phyloP scores from a whole-genome alignment of 2,888 invertebrate species.

The Drosophila limbata region DNA sequence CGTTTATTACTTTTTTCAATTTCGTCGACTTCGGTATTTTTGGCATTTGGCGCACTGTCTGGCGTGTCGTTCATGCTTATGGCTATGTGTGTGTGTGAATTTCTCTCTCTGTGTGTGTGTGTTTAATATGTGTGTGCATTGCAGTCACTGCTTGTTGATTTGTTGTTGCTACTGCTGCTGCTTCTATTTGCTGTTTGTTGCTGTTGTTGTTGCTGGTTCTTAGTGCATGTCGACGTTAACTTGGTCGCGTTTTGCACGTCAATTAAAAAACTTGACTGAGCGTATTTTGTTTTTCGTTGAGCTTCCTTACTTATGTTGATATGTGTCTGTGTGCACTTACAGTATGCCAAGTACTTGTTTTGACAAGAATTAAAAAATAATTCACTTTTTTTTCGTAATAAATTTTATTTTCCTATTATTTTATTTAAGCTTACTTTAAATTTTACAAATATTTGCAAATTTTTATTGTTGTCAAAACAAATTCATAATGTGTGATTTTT shows the following conservation, averaged over 20 bases:
- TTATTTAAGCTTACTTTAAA: no score
- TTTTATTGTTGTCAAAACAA: no score
- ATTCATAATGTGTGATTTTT: no score
- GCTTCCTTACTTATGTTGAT: constrained; percentile 5
- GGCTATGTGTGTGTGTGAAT: constrained; percentile 27
- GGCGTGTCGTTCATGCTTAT: constrained; percentile 18
- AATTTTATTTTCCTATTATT: no score
- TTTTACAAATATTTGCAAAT: no score
- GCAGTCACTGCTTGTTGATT: constrained; percentile 66
- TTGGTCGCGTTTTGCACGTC: constrained; percentile 62
- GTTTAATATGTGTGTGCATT: constrained; percentile 35
- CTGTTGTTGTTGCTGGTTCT: constrained; percentile 19
- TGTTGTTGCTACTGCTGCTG: constrained; percentile 63
- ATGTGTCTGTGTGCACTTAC: not conserved
- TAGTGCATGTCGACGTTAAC: constrained; percentile 32
- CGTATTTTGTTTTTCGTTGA: constrained; percentile 35
- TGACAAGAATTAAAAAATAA: no score
- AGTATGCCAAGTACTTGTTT: not conserved
- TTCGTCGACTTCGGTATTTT: constrained; percentile 66
- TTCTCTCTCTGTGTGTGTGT: constrained; percentile 29
- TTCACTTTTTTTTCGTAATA: not conserved
- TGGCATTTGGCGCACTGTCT: constrained; percentile 53
- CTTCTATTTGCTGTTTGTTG: constrained; percentile 35
- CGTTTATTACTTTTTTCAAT: constrained; percentile 81
- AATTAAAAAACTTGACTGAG: constrained; percentile 68